Evolutionary conservation across 2,797 vertebrate genomes (phyloP), one percentile per base, ranked within the genome.

Genomic region (Bovichtus variegatus): DNA sequence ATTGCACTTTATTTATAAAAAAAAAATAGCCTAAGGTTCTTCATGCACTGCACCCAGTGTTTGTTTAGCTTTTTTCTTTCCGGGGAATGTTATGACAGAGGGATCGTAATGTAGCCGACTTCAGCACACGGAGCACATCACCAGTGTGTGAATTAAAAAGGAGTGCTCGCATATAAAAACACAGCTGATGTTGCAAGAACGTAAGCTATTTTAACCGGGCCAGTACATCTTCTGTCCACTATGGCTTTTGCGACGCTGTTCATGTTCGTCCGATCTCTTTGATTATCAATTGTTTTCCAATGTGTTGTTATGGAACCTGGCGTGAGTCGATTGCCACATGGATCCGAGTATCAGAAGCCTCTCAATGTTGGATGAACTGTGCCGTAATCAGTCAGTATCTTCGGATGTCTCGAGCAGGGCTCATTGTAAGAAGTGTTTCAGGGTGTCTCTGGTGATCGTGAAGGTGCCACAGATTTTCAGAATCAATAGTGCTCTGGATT

Each of bases 1-100:
- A 85, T 53, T 53, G 44, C 71, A 69, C 47, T 86, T 91, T 81
- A 87, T 91, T 89, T 84, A 71, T 84, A 43, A 86, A 92, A 91
- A 92, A 91, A 87, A 91, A 91, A 87, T 70, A 89, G 86, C 90
- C 87, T 25, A 0, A 71, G 87, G 85, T 77, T 82, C 49, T 74
- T 46, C 46, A 59, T 71, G 62, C 40, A 70, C 59, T 43, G 63
- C 54, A 67, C 60, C 49, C 63, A 57, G 6, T 80, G 67, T 91
- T 85, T 89, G 69, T 78, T 73, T 74, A 49, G 29, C 38, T 27
- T 54, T 82, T 83, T 71, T 44, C 67, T 64, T 67, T 72, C 51
- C 65, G 80, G 74, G 50, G 50, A 72, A 57, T 47, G 80, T n/a
- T 65, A 40, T 80, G 53, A 78, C 47, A 29, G 46, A 66, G 51